Evolutionary conservation across 2,888 invertebrate genomes (phyloP).

Genomic region (Stenodera caucasica): DNA sequence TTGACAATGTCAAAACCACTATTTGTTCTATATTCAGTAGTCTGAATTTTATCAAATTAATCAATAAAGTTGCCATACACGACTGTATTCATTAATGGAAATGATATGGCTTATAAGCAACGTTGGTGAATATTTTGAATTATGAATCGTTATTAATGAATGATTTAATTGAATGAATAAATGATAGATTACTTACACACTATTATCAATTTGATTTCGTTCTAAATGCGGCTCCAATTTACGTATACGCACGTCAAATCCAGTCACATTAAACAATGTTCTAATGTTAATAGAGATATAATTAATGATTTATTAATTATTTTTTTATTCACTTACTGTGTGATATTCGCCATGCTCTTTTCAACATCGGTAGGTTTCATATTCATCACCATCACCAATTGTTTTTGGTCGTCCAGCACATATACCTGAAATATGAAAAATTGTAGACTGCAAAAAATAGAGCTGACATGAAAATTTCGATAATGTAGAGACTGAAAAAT

Average conservation of each 20-base stretch:
- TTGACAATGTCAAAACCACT: not conserved
- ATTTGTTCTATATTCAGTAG: not conserved
- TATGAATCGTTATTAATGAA: not conserved
- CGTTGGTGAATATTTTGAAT: not conserved
- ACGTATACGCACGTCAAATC: conserved; percentile 76
- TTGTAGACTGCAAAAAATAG: too few species aligned
- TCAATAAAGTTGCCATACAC: not conserved
- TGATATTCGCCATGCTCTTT: conserved; percentile 69
- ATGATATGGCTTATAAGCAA: not conserved
- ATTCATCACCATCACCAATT: conserved; percentile 76
- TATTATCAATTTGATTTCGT: conserved; percentile 65
- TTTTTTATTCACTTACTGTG: conserved; percentile 56
- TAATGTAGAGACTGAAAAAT: too few species aligned
- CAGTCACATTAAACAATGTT: conserved; percentile 72
- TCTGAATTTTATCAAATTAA: not conserved
- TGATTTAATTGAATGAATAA: too few species aligned
- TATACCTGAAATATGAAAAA: conserved; percentile 66
- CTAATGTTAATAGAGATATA: conserved; percentile 46
- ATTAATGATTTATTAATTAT: not conserved
- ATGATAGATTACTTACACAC: conserved; percentile 60
- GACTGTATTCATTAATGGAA: not conserved
- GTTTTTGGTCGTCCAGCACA: conserved; percentile 78
- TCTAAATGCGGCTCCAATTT: conserved; percentile 76
- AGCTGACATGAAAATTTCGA: too few species aligned
- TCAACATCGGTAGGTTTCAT: conserved; percentile 78